phyloP scores from a whole-genome alignment of 23 tunicate genomes.

The Halocynthia roretzi region DNA sequence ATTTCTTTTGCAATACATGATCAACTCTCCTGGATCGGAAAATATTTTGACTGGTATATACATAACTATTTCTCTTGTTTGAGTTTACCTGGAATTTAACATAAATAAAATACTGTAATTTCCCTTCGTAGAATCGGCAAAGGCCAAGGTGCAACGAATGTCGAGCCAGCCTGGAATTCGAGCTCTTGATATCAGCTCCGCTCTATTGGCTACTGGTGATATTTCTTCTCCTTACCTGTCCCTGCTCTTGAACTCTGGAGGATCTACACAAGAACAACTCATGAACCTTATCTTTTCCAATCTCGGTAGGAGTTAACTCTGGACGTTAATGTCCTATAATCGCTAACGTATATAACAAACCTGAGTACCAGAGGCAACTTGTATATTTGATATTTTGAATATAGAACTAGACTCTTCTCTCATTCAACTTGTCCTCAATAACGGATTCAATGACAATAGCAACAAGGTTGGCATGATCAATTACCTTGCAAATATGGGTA shows the following conservation, averaged over 20 bases:
- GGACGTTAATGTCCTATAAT: neutral
- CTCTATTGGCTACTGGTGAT: too few relatives aligned
- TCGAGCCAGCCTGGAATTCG: too few relatives aligned
- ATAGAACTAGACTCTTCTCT: slow-evolving; percentile 41
- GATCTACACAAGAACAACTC: slow-evolving; percentile 10
- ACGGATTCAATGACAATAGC: slow-evolving; percentile 49
- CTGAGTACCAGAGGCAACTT: neutral
- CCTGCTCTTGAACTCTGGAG: slow-evolving; percentile 12
- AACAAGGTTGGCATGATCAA: slow-evolving; percentile 75
- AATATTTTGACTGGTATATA: slow-evolving; percentile 46
- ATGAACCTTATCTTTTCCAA: slow-evolving; percentile 26
- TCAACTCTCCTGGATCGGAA: slow-evolving; percentile 32
- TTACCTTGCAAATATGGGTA: slow-evolving; percentile 60
- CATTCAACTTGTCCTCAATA: slow-evolving; percentile 63
- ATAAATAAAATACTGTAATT: neutral
- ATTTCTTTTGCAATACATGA: slow-evolving; percentile 39
- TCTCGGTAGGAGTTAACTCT: too few relatives aligned
- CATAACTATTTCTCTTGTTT: neutral
- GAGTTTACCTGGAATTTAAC: too few relatives aligned
- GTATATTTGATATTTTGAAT: neutral
- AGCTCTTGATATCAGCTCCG: too few relatives aligned
- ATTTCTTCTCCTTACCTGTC: too few relatives aligned
- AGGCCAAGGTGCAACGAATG: neutral
- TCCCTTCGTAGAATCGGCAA: slow-evolving; percentile 1
- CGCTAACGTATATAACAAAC: neutral